Evolutionary conservation across 2,113 vertebrate genomes (phyloP).

Genomic region (Alligator sinensis): DNA sequence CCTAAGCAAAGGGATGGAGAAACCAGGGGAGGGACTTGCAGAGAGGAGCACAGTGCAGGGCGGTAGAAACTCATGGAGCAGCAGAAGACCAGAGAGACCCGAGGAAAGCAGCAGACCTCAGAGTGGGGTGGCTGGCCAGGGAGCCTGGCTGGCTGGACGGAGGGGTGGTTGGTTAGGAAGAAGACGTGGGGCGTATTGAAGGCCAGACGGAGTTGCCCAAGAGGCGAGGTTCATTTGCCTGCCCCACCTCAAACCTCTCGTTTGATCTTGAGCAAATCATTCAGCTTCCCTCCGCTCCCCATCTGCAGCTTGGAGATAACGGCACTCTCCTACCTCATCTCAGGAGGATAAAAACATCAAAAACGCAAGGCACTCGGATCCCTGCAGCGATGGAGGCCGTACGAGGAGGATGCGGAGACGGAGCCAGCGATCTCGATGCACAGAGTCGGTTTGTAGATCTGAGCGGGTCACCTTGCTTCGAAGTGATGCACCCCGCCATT

Average conservation of each 20-base stretch:
- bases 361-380: not conserved
- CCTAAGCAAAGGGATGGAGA: no score
- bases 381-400: not conserved
- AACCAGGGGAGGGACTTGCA: no score
- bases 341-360: rapidly evolving
- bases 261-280: not conserved
- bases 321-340: not conserved
- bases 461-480: slow-evolving; percentile 39
- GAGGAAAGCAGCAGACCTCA: not conserved
- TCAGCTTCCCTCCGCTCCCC: rapidly evolving
- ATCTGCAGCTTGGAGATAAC: no score
- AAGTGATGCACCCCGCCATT: not conserved
- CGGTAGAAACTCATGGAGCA: no score
- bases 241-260: no score
- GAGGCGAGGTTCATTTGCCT: rapidly evolving
- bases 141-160: not conserved
- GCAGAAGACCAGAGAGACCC: no score
- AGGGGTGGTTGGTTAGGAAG: not conserved
- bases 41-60: no score
- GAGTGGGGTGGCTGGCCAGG: not conserved
- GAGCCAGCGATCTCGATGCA: not conserved
- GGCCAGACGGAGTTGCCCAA: not conserved
- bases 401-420: not conserved
- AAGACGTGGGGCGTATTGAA: not conserved
- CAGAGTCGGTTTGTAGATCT: rapidly evolving